Base-by-base conservation (phyloP, 64 coral and sea anemone species). In the Actinia tenebrosa region DNA sequence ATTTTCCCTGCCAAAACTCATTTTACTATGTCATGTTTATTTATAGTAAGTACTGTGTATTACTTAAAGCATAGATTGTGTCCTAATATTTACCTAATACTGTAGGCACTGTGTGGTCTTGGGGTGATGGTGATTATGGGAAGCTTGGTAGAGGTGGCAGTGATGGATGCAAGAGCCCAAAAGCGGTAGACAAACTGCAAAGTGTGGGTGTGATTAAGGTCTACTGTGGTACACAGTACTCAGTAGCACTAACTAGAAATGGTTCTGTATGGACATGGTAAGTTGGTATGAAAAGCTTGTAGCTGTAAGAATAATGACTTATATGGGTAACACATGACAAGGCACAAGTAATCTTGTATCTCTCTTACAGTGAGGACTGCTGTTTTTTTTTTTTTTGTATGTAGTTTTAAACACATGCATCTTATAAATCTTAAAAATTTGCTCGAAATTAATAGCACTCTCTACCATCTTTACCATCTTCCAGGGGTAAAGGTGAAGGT, bases 101-200 rank as follows among this genome's bases (percentile, higher is more conserved):
- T 80, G 5, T 82, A 98, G 95, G 95, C 62, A 99, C 93, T n/a
- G 93, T 99, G 5, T 99, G 97, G 97, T 99, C 97, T 30, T 99
- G 97, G 97, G 97, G 97, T 69, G 97, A 99, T 93, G 97, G 97
- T 53, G 97, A 99, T 79, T 99, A 99, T 89, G 97, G 97, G 7
- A 99, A 99, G 60, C 93, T 99, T 22, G 97, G 97, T 4, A 89
- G 91, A 86, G 97, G 97, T 44, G 97, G 97, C 25, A 99, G 97
- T 80, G 97, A 99, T 84, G 88, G 91, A 1, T 91, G 91, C 82
- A 99, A 95, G 84, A 82, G 88, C 44, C 97, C 97, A 78, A 99
- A 95, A 71, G 64, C 94, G 43, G 88, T 99, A 30, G 97, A 95
- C 42, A 99, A 54, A 62, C 62, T 99, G 13, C 90, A 99, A 79